Conservation (phyloP, 2,113 vertebrate genomes). For the Zapornia atra region DNA sequence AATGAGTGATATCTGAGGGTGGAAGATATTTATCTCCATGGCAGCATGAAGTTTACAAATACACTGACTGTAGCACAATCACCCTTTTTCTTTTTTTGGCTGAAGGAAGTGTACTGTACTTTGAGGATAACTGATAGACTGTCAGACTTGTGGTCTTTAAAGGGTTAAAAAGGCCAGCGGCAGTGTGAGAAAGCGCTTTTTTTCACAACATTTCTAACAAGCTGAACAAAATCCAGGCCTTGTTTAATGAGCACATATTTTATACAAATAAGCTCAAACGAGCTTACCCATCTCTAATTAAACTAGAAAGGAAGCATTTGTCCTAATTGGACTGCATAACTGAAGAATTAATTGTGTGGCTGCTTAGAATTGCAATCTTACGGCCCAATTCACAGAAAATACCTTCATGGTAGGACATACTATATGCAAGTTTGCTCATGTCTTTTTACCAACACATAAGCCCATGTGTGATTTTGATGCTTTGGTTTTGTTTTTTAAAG, state of each 20-base stretch:
- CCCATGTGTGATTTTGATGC: neutral
- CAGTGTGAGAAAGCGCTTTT: conserved; percentile 65
- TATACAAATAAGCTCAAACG: conserved; percentile 79
- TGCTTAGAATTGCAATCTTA: conserved; percentile 78
- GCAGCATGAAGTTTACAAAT: neutral
- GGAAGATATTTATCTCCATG: neutral
- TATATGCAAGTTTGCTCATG: conserved; percentile 50
- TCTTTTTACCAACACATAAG: conserved; percentile 6
- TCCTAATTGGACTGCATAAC: conserved; percentile 80
- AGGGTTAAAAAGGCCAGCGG: conserved; percentile 63
- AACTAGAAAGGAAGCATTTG: conserved; percentile 78
- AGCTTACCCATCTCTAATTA: conserved; percentile 79
- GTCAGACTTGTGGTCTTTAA: conserved; percentile 22
- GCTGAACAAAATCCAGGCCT: conserved; percentile 77
- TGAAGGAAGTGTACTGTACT: neutral
- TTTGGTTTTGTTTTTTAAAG: conserved; percentile 6
- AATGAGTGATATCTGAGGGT: neutral
- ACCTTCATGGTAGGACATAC: conserved; percentile 36
- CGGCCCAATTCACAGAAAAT: conserved; percentile 68
- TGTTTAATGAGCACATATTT: conserved; percentile 83
- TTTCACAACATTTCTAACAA: conserved; percentile 75
- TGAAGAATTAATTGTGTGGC: conserved; percentile 79
- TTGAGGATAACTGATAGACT: neutral
- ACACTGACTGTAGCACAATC: neutral
- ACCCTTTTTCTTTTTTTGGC: neutral